Conservation (phyloP, 2,797 vertebrate genomes). For the Monodelphis domestica region DNA sequence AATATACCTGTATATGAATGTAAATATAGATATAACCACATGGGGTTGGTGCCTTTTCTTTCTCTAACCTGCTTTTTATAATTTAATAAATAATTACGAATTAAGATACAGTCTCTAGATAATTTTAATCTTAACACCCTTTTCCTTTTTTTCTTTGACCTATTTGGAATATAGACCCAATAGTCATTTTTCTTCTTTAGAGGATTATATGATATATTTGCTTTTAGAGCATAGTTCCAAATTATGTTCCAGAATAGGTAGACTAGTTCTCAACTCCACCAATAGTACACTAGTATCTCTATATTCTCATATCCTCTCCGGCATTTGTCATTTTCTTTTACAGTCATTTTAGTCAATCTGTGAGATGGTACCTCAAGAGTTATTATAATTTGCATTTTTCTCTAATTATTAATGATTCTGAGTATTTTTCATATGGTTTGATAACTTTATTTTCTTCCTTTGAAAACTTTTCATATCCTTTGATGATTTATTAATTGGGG, state of each 20-base stretch:
- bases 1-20: neutral
- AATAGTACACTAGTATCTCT: neutral
- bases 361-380: neutral
- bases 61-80: neutral
- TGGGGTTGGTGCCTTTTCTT: too few relatives aligned
- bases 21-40: neutral
- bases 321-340: neutral
- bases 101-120: too few relatives aligned
- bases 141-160: neutral
- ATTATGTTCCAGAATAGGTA: neutral
- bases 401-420: neutral
- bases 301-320: neutral
- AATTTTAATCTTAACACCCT: too few relatives aligned
- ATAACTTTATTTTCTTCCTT: neutral
- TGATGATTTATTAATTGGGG: neutral
- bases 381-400: neutral
- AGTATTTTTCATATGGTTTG: neutral
- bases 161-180: neutral
- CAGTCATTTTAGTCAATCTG: neutral
- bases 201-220: neutral
- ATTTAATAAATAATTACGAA: too few relatives aligned
- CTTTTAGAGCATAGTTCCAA: neutral
- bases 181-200: neutral
- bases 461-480: neutral
- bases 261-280: neutral